Evolutionary conservation across 2,888 invertebrate species (phyloP).

Genomic region (Hecatera dysodea): DNA sequence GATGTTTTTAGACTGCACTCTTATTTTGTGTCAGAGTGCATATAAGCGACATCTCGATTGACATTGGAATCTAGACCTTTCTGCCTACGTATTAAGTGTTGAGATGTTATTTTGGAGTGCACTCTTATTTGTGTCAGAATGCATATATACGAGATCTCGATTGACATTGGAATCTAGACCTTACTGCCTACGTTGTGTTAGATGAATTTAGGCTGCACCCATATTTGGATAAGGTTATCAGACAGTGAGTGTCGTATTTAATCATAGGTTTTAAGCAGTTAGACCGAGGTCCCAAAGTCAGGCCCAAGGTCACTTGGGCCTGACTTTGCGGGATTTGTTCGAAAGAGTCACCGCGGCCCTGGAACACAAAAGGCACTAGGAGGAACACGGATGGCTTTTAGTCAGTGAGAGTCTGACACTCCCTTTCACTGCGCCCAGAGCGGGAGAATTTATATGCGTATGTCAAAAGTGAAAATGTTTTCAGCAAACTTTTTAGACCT

Average conservation of each 20-base stretch:
- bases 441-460: no score
- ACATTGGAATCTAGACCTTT: slow-evolving; percentile 64
- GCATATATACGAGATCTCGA: slow-evolving; percentile 35
- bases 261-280: slow-evolving; percentile 31
- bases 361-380: no score
- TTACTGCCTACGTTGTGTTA: slow-evolving; percentile 61
- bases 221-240: slow-evolving; percentile 55
- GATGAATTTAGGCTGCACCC: slow-evolving; percentile 31
- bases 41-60: slow-evolving; percentile 46
- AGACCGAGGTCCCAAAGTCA: no score
- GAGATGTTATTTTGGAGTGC: slow-evolving; percentile 23
- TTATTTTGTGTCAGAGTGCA: slow-evolving; percentile 35
- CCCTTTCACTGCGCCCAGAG: no score
- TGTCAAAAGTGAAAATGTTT: no score
- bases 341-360: no score
- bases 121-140: slow-evolving; percentile 40
- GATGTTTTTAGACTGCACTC: slow-evolving; percentile 26
- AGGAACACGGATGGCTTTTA: no score
- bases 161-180: slow-evolving; percentile 64
- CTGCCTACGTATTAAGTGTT: no score
- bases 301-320: no score
- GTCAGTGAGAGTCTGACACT: no score
- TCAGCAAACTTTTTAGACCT: no score
- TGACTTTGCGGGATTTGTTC: no score
- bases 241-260: slow-evolving; percentile 43